Base-by-base conservation (phyloP, 2,113 vertebrate species). In the Rynchops niger region DNA sequence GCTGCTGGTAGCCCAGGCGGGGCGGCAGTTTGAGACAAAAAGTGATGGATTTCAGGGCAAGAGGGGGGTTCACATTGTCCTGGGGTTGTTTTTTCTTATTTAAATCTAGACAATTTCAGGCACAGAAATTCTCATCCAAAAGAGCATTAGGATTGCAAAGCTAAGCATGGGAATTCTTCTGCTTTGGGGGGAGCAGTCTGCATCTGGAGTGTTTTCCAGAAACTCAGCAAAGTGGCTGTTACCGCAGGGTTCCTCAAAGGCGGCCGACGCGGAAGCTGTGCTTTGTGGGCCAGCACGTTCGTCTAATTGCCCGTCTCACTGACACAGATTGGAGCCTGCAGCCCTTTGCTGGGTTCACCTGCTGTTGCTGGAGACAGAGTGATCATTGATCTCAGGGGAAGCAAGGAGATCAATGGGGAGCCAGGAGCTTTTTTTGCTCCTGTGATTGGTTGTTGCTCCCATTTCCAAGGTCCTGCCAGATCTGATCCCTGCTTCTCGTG, bases 311-410 rank as follows among this genome's bases (percentile, higher is more conserved):
- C 16, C 5, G 29, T 38, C 74, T 59, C 2, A 0, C 49, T 91
- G 81, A 36, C 72, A 56, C 3, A 32, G 83, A 53, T 1, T 32
- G 82, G 86, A 81, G 86, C 86, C 85, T 81, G 73, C 72, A 78
- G 53, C 67, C 61, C 80, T 86, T 93, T 0, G 2, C 87, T 70
- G 93, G 45, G 72, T 47, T 95, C 90, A 62, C 92, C 92, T 86
- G 84, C 93, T 97, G 90, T 3, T 87, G 72, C 81, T 84, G 59
- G 69, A 91, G 84, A 30, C 69, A 53, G 67, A 23, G 12, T 9
- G 34, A 49, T 77, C 89, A 73, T 38, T 93, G 92, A 93, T 94
- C 84, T 93, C 92, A 66, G 77, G 32, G 61, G 69, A 73, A 89
- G 55, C 53, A 77, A 73, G 67, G 34, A 88, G 62, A 89, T 88